Conservation (phyloP, 2,888 invertebrate species). For the Lasiommata megera region DNA sequence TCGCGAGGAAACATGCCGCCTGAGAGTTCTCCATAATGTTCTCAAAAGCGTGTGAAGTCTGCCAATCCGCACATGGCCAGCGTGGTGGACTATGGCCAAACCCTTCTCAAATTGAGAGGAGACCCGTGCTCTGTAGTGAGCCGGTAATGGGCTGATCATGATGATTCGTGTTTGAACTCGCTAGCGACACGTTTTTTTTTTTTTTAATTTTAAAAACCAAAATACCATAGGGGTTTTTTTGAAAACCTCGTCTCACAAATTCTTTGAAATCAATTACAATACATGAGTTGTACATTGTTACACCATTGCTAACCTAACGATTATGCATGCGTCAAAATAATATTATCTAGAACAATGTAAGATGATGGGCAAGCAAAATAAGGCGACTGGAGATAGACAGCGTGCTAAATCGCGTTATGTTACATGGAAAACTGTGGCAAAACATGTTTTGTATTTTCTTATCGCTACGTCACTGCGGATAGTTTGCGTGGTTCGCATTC, state of each 20-base stretch:
- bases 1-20: too few species aligned
- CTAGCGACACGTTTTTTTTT: too few species aligned
- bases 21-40: too few species aligned
- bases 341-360: conserved; percentile 5
- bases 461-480: conserved; percentile 20
- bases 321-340: conserved; percentile 14
- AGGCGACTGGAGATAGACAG: conserved; percentile 39
- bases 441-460: conserved; percentile 35
- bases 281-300: conserved; percentile 11
- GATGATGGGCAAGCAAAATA: conserved; percentile 33
- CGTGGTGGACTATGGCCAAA: too few species aligned
- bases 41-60: too few species aligned
- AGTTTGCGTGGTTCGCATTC: conserved; percentile 9
- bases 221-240: too few species aligned
- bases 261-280: not conserved
- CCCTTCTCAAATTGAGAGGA: too few species aligned
- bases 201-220: too few species aligned
- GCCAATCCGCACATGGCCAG: too few species aligned
- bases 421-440: conserved; percentile 39
- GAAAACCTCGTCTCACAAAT: not conserved
- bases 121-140: too few species aligned
- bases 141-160: too few species aligned
- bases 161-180: too few species aligned
- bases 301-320: not conserved
- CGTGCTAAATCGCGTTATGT: conserved; percentile 37